Base-by-base conservation (phyloP, 2,888 invertebrate genomes). In the Drosophila anceps region DNA sequence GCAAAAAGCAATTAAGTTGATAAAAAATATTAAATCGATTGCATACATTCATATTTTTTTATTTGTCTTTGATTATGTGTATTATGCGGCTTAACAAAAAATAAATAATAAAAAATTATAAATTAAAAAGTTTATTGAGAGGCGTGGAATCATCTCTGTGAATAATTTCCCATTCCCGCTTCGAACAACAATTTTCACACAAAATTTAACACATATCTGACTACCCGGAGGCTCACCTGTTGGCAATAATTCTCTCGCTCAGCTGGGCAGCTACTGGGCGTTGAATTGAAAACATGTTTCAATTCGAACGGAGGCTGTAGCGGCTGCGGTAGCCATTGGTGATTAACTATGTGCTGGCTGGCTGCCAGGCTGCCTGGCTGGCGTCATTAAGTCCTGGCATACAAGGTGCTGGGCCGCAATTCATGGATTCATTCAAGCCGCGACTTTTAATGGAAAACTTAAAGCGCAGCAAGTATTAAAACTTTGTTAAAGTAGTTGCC, bases 401-500 rank as follows among this genome's bases (percentile, higher is more conserved):
- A 33, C 27, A 55, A 55, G 43, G 10, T 46, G 65, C 39, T 51
- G 59, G 35, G 50, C 41, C n/a, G 31, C 70, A 35, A 61, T 61
- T 60, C 54, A 58, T 59, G 69, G 54, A 57, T 62, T 64, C 43
- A 50, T 37, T 59, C 37, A 27, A 10, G 24, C 20, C 27, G 50
- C 44, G 58, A 66, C 60, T 66, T 71, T 81, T 67, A 66, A 69
- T 69, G 70, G 60, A 57, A 66, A 84, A 79, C 81, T 85, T 85
- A 81, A 88, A 87, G 85, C 67, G 62, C 54, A 29, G 57, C 35
- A 6, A 50, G 64, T 54, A 24, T 51, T 64, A 80, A 68, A 80
- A 75, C 71, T 82, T 76, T 64, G 57, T 87, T 84, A 82, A 87
- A 85, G 72, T 74, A 72, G 77, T 81, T 81, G 59, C 57, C 43